Evolutionary conservation across 2,113 vertebrate genomes (phyloP), one percentile per base, ranked within the genome.

Genomic region (Hemiprocne comata): DNA sequence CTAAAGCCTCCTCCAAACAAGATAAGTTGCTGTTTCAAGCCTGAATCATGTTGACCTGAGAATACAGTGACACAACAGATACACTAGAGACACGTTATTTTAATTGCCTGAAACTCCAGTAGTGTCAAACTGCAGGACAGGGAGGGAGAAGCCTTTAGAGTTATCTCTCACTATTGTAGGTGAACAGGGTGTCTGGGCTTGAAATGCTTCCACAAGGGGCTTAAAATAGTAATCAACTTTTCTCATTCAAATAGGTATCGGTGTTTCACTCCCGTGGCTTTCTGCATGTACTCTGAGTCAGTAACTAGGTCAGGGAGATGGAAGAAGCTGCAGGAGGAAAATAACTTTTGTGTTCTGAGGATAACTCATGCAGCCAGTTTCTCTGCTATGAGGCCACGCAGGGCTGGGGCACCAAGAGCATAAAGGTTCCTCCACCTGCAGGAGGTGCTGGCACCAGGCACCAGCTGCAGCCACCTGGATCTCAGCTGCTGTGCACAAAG

Each of bases 151-250:
- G 83, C 66, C 89, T 95, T 67, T 36, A 2, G 17, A 87, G 58
- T 80, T 83, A 48, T 50, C 81, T 50, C 81, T 91, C 67, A 17
- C 65, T 36, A 78, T 4, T 29, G n/a, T 4, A 26, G 51, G 73
- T 10, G 67, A 90, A 81, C 6, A 48, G 34, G 40, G 65, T 33
- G 48, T 44, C 77, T 58, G 61, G 83, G 87, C 66, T 11, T 15
- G 55, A 90, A 88, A 94, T 13, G 72, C 72, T 94, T 54, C 76
- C 58, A 61, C 53, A 87, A 93, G 55, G 67, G 62, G 73, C 87
- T 96, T 94, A 90, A 95, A 97, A 96, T 57, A 94, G 94, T 38
- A 70, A 95, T 87, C 93, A 93, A 58, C 62, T n/a, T 73, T 18
- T 54, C 62, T 70, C 85, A 91, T 92, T 89, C 89, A 94, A 89